Percentiles rank a stretch among this genome's conserved stretches.
Conservation (phyloP, 2,113 vertebrate species). For the Psephotus haematonotus region DNA sequence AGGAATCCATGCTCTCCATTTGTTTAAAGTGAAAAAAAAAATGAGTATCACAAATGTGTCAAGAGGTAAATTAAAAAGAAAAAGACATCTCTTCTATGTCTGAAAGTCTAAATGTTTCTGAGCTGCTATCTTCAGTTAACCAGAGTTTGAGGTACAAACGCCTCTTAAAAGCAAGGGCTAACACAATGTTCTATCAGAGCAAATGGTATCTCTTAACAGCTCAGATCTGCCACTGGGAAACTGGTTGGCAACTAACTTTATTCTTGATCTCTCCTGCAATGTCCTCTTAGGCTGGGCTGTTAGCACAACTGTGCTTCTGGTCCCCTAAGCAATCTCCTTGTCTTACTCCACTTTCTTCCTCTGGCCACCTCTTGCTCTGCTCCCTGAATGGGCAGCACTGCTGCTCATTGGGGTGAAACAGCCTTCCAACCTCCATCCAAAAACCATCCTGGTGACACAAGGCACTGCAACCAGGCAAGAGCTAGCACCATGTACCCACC, state of each 20-base stretch:
- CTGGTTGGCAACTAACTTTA: neutral
- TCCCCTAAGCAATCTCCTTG: neutral
- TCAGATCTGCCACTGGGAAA: neutral
- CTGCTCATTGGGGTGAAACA: neutral
- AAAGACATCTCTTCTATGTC: neutral
- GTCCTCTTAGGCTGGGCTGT: neutral
- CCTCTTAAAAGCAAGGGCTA: neutral
- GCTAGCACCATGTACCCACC: neutral
- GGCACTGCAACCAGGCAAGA: neutral
- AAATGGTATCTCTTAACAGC: neutral
- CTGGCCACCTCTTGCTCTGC: neutral
- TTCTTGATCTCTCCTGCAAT: neutral
- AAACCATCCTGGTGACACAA: neutral
- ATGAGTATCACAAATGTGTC: neutral
- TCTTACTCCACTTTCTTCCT: neutral
- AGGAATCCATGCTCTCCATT: neutral
- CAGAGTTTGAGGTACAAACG: neutral
- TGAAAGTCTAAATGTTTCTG: neutral
- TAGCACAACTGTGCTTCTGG: neutral
- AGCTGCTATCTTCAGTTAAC: neutral
- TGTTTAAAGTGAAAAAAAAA: neutral
- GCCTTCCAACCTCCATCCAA: neutral
- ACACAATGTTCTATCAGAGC: neutral
- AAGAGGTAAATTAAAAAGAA: neutral
- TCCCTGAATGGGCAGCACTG: fast-evolving